These are phyloP conservation scores for Trididemnum miniatum DNA, from an alignment of 23 tunicate species.

Conservation along the genomic window DNA sequence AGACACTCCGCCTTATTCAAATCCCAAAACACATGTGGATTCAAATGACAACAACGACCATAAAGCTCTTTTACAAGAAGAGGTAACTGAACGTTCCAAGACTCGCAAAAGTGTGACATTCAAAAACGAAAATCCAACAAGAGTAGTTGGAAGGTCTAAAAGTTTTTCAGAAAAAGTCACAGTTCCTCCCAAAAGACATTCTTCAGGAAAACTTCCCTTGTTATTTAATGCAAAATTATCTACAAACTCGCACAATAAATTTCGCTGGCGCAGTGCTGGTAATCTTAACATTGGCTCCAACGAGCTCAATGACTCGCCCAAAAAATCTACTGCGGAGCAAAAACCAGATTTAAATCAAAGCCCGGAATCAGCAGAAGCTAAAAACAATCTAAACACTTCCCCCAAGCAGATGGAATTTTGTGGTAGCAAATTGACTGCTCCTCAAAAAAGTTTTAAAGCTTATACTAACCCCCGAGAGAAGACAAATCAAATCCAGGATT, in stretches of 20 bases:
- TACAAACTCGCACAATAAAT: neutral
- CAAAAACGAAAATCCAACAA: neutral
- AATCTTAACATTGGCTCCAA: neutral
- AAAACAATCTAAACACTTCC: neutral
- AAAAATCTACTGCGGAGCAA: neutral
- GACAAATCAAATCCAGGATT: neutral
- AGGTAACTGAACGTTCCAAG: neutral
- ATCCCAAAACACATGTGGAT: neutral
- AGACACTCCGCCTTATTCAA: neutral
- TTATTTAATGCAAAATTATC: neutral
- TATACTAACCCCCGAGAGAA: neutral
- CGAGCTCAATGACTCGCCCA: neutral
- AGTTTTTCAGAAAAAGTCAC: slow-evolving; percentile 38
- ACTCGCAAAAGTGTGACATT: neutral
- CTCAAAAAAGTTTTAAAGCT: neutral
- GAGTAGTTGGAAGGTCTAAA: slow-evolving; percentile 14
- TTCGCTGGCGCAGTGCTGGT: neutral
- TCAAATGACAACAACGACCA: neutral
- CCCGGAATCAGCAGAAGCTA: neutral
- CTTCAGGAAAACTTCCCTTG: neutral
- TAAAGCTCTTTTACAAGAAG: neutral
- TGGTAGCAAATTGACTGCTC: neutral
- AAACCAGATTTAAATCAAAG: neutral
- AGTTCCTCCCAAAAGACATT: neutral
- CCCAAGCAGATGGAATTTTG: too few relatives aligned